A percentile compares a stretch with the other conserved stretches of the same genome.
Evolutionary conservation across 1,140 invertebrate genomes (phyloP).

Genomic region (Eumaeus atala): DNA sequence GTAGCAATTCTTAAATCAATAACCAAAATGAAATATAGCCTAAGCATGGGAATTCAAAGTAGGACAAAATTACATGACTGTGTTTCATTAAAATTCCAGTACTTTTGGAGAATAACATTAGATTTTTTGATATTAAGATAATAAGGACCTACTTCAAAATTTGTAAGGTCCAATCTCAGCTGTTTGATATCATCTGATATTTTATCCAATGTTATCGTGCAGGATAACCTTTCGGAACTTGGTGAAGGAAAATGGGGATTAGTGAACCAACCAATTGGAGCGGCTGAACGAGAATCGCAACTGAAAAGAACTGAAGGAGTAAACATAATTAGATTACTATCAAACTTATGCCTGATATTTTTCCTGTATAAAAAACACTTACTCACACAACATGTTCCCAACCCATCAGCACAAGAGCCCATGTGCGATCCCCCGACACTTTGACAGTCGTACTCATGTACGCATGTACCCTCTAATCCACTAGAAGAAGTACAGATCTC

Average conservation of each 20-base stretch:
- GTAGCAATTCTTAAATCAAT: too few relatives aligned
- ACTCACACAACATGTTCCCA: slow-evolving; percentile 85
- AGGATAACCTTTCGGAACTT: slow-evolving; percentile 70
- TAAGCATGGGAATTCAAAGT: too few relatives aligned
- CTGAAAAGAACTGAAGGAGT: slow-evolving; percentile 47
- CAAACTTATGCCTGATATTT: not conserved
- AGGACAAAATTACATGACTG: too few relatives aligned
- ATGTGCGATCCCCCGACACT: slow-evolving; percentile 75
- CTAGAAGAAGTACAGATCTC: slow-evolving; percentile 73
- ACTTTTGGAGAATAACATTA: too few relatives aligned
- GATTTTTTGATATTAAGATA: too few relatives aligned
- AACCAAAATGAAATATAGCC: too few relatives aligned
- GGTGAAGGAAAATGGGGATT: slow-evolving; percentile 61
- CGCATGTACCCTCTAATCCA: slow-evolving; percentile 79
- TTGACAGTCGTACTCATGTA: slow-evolving; percentile 79
- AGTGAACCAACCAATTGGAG: slow-evolving; percentile 50
- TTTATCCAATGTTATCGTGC: slow-evolving; percentile 79
- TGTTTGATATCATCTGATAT: slow-evolving; percentile 75
- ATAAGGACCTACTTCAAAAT: slow-evolving; percentile 77
- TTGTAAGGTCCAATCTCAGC: slow-evolving; percentile 80
- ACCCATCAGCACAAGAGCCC: slow-evolving; percentile 83
- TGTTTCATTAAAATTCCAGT: too few relatives aligned
- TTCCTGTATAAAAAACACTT: slow-evolving; percentile 47
- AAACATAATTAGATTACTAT: not conserved
- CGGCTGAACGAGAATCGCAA: slow-evolving; percentile 45